These are phyloP conservation scores for Phortica okadai DNA, from an alignment of 2,888 invertebrate species.

Conservation along the genomic window DNA sequence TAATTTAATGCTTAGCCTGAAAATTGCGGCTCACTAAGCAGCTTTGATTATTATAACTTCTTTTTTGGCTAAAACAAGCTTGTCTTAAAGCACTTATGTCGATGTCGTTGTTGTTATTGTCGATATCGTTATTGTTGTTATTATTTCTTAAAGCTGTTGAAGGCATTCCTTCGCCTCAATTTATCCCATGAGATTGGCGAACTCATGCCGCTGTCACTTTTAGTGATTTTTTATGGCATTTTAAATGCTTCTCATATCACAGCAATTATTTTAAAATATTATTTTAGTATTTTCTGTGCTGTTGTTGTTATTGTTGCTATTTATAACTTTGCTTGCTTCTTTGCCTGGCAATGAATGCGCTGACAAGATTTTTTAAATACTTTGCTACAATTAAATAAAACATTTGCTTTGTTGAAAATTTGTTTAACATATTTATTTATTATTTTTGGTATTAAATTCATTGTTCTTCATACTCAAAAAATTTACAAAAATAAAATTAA, in stretches of 20 bases:
- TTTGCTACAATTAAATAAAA: background rate
- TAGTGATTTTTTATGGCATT: slow-evolving; percentile 54
- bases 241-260: slow-evolving; percentile 43
- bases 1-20: slow-evolving; percentile 8
- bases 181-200: slow-evolving; percentile 27
- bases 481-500: too few species aligned
- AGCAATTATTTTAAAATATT: slow-evolving; percentile 48
- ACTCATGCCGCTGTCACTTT: slow-evolving; percentile 3
- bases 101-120: background rate
- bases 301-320: background rate
- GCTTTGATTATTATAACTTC: background rate
- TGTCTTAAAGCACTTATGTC: background rate
- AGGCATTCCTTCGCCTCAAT: slow-evolving; percentile 18
- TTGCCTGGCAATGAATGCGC: background rate
- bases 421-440: background rate
- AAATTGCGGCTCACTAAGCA: slow-evolving; percentile 1
- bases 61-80: background rate
- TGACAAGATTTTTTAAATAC: background rate
- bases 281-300: slow-evolving; percentile 1
- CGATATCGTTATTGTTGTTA: slow-evolving; percentile 1
- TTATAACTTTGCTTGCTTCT: background rate
- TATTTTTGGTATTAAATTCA: background rate
- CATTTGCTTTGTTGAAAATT: background rate
- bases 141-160: slow-evolving; percentile 2
- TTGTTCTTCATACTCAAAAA: too few species aligned